These are phyloP conservation scores for Lycia hirtaria DNA, from an alignment of 2,888 invertebrate genomes.

Conservation along the genomic window DNA sequence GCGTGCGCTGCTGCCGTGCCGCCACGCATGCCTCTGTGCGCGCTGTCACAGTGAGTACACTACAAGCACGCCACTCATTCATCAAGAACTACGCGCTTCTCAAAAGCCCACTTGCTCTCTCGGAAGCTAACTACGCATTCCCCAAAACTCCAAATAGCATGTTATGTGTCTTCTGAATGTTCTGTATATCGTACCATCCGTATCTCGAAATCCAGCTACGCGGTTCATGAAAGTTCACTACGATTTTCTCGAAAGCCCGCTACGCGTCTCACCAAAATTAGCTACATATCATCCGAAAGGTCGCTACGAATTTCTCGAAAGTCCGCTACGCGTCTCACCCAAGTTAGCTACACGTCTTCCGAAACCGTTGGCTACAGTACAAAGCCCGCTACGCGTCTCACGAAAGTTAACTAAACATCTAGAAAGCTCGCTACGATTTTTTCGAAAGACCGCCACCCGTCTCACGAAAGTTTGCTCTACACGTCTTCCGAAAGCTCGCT, in stretches of 20 bases:
- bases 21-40: conserved; percentile 94
- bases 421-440: neutral
- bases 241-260: neutral
- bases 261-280: no score
- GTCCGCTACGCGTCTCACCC: neutral
- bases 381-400: neutral
- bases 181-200: no score
- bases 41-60: conserved; percentile 89
- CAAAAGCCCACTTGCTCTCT: no score
- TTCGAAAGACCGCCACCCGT: neutral
- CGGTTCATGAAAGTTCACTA: neutral
- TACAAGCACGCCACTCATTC: no score
- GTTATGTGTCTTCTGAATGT: no score
- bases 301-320: neutral
- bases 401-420: neutral
- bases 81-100: no score
- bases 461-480: neutral
- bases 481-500: neutral
- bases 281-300: no score
- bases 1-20: conserved; percentile 92
- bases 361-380: neutral
- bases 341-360: neutral
- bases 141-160: no score
- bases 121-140: neutral
- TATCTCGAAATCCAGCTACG: no score